Base-by-base conservation (phyloP, 2,113 vertebrate species). In the Grallaria varia region DNA sequence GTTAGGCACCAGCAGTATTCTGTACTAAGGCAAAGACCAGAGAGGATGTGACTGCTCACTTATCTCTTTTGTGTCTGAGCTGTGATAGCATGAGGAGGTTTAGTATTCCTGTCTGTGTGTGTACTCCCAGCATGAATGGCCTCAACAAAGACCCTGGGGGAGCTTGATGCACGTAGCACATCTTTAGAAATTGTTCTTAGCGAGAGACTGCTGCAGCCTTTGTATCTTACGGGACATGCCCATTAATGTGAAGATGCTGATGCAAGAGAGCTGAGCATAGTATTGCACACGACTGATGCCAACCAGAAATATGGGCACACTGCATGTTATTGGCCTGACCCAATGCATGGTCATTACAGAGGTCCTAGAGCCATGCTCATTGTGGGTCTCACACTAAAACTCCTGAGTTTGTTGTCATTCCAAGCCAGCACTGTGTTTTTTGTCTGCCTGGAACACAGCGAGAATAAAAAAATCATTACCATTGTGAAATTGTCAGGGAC, bases 101-200 rank as follows among this genome's bases (percentile, higher is more conserved):
- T 30, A 35, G 5, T 14, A 25, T 44, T 69, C 21, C 10, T 71
- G 89, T 22, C n/a, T 64, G 10, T 22, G 30, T 22, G 30, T 39
- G 21, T 19, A 42, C 17, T 81, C 9, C 55, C 77, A 75, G 69
- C 52, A 22, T 8, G 42, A n/a, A 62, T 0, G 2, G 58, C 33
- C 27, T 80, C 82, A n/a, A 20, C 49, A 56, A n/a, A 69, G 23
- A 33, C 5, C 2, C 0, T 7, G n/a, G 39, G 37, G 12, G 14
- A 35, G 25, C 8, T 4, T 24, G 50, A 21, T 40, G 20, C 0
- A 2, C 1, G 5, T 2, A 75, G 49, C 22, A n/a, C 8, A 15
- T 11, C 69, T 62, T 25, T 1, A 62, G 35, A 62, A 63, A 27
- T 4, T 47, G 16, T 42, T 25, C 66, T 75, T 33, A 47, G 66